phyloP scores from a whole-genome alignment of 2,113 vertebrate genomes.

The Chiloscyllium plagiosum region DNA sequence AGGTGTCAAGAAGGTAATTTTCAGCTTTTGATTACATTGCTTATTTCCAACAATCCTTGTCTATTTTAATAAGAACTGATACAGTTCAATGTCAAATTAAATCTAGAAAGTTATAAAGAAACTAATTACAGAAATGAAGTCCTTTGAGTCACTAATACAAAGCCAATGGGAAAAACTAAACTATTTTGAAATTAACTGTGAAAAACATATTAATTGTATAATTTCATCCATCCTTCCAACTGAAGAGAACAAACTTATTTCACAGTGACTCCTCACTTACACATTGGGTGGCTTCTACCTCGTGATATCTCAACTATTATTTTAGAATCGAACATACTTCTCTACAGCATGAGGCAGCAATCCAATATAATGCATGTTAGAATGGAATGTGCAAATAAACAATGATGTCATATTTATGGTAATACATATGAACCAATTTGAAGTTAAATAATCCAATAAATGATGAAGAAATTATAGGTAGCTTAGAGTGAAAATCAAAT shows the following conservation, averaged over 20 bases:
- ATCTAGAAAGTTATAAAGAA: background rate
- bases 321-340: background rate
- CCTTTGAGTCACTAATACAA: background rate
- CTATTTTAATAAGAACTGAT: background rate
- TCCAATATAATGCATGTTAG: background rate
- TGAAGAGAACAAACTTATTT: conserved; percentile 11
- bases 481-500: background rate
- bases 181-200: background rate
- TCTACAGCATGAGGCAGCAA: background rate
- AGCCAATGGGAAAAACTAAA: background rate
- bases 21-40: background rate
- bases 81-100: background rate
- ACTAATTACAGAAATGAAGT: background rate
- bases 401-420: background rate
- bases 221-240: background rate
- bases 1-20: background rate
- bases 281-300: no score
- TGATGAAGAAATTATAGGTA: background rate
- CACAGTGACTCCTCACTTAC: background rate
- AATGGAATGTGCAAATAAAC: background rate
- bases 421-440: background rate
- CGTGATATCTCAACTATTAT: background rate
- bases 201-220: background rate
- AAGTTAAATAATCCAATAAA: background rate
- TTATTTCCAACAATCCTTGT: background rate